Conservation (phyloP, 1,140 invertebrate species). For the Rhagoletis zephyria region DNA sequence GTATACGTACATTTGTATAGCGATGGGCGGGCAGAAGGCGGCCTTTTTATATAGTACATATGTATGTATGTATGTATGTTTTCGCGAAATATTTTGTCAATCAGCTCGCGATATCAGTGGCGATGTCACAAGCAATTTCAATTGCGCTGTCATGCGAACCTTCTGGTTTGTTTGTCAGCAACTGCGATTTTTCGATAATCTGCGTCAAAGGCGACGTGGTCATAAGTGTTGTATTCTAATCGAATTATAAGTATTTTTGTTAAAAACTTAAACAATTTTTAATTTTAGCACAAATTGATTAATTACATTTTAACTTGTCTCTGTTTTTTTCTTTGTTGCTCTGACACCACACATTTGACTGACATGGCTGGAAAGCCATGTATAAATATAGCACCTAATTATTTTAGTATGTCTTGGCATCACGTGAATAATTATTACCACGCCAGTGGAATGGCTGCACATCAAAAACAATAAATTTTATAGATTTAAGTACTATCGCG, state of each 20-base stretch:
- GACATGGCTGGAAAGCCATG: not conserved
- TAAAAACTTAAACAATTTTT: not conserved
- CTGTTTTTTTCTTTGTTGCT: not conserved
- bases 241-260: conserved; percentile 24
- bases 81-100: conserved; percentile 7
- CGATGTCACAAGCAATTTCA: not conserved
- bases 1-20: too few relatives aligned
- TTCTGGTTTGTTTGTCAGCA: not conserved
- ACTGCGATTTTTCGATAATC: not conserved
- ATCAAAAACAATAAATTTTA: not conserved
- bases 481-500: too few relatives aligned
- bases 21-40: too few relatives aligned
- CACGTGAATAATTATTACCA: not conserved
- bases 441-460: not conserved
- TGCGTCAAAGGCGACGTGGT: not conserved
- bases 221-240: conserved; percentile 1
- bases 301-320: not conserved
- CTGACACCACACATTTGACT: not conserved
- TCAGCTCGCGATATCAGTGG: not conserved
- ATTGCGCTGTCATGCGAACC: not conserved
- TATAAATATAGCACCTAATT: not conserved
- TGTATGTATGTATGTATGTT: not conserved
- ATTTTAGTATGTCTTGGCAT: too few relatives aligned
- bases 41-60: too few relatives aligned
- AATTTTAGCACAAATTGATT: conserved; percentile 28